These are phyloP conservation scores for Magallana gigas DNA, from an alignment of 1,140 invertebrate species.

Conservation along the genomic window DNA sequence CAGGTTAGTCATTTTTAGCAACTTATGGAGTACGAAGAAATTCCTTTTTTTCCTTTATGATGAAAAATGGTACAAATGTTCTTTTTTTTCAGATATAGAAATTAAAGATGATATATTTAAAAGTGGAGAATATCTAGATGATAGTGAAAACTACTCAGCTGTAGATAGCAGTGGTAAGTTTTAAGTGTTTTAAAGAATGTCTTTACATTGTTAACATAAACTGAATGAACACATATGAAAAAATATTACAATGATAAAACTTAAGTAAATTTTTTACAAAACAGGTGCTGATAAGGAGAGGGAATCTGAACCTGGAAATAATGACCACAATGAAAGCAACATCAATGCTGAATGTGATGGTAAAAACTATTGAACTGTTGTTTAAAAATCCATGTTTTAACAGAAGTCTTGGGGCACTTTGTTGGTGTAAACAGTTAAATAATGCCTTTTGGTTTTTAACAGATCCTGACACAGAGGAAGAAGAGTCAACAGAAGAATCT, in stretches of 20 bases:
- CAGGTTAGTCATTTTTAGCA: constrained; percentile 29
- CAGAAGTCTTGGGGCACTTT: background rate
- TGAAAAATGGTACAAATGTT: background rate
- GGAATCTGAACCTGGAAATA: background rate
- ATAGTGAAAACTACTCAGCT: background rate
- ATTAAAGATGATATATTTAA: constrained; percentile 23
- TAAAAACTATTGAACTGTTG: constrained; percentile 4
- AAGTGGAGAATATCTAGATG: constrained; percentile 6
- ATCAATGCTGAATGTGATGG: constrained; percentile 6
- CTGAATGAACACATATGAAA: background rate
- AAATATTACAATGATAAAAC: background rate
- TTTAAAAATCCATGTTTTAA: constrained; percentile 21
- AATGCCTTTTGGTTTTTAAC: constrained; percentile 5
- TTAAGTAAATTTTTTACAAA: background rate
- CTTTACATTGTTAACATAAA: background rate
- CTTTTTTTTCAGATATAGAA: constrained; percentile 5
- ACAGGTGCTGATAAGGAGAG: background rate
- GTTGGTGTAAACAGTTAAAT: background rate
- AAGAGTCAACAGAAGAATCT: constrained; percentile 12
- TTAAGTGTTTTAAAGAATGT: background rate
- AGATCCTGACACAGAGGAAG: constrained; percentile 37
- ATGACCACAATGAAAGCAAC: background rate
- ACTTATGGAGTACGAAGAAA: background rate
- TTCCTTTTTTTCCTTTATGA: background rate
- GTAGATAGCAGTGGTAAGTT: constrained; percentile 1